Evolutionary conservation across 53 echinoderm and acorn worm genomes (phyloP), one percentile per base, ranked within the genome.

Genomic region (Paelopatides confundens): DNA sequence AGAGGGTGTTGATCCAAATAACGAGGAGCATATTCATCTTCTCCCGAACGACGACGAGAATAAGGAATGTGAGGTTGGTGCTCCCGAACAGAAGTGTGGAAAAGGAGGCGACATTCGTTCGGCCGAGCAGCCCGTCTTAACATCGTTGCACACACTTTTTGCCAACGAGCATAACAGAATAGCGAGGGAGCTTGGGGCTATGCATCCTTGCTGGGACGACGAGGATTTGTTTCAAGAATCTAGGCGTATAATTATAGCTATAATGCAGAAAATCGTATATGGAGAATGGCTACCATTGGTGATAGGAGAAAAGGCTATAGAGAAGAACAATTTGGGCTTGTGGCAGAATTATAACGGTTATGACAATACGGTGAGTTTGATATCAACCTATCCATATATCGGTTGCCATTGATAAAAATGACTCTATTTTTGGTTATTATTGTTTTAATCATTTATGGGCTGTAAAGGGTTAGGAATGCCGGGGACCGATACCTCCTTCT

Each of bases 221-320:
- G 95, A 93, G 4, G 87, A 39, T 3, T 21, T 93, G 15, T 97
- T 71, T 84, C 86, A 86, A 27, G 97, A 97, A 62, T 76, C 97
- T 2, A 54, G 97, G 36, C 84, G 81, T 69, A 92, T 97, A 23
- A 62, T 87, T 28, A 76, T 51, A 38, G 92, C 93, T 2, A 49
- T 93, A 30, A 52, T 85, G 91, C 97, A 97, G 68, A 93, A 95
- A 54, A 94, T 95, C 29, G 65, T 93, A 1, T 95, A 95, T 58
- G 91, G 93, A 31, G 95, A 97, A 77, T 97, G 93, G 47, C 71
- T 97, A 51, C 97, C 95, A 27, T 46, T 92, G 12, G 69, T 93
- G 6, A 11, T 96, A 15, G 96, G 96, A 50, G 15, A 38, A 11
- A 43, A 88, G n/a, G 33, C 84, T 3, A 88, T 86, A 84, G 38